A percentile compares a stretch with the other conserved stretches of the same genome.
phyloP scores from a whole-genome alignment of 1,140 invertebrate genomes.

The Lutraria rhynchaena region DNA sequence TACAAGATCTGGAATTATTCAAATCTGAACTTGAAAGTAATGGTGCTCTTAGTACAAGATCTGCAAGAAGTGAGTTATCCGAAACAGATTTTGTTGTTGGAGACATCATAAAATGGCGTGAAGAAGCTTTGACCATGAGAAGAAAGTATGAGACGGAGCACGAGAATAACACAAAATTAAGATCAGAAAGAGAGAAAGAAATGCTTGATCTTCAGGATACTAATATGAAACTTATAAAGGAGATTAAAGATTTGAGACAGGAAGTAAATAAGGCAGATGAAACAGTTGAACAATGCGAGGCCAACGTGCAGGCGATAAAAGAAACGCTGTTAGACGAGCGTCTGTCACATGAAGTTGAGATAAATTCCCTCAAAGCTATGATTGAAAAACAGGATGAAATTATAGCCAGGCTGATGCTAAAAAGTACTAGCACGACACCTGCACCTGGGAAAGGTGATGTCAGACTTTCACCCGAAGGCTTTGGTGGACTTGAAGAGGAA shows the following conservation, averaged over 20 bases:
- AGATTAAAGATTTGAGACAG: conserved; percentile 7
- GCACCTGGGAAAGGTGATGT: conserved; percentile 8
- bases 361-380: conserved; percentile 36
- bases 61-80: conserved; percentile 13
- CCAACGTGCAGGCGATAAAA: conserved; percentile 29
- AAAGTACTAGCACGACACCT: conserved; percentile 11
- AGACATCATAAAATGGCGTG: conserved; percentile 45
- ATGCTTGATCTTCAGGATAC: conserved; percentile 9
- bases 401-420: conserved; percentile 15
- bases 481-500: conserved; percentile 17
- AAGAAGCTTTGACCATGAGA: conserved; percentile 23
- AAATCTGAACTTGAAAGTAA: background rate
- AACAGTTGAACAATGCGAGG: conserved; percentile 10
- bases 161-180: conserved; percentile 25
- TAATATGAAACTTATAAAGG: conserved; percentile 18
- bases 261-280: conserved; percentile 12
- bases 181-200: background rate
- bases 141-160: conserved; percentile 6
- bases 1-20: conserved; percentile 26
- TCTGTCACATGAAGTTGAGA: conserved; percentile 50
- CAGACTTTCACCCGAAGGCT: conserved; percentile 28
- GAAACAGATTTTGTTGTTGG: conserved; percentile 11
- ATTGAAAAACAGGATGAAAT: conserved; percentile 41
- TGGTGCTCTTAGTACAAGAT: conserved; percentile 10
- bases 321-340: conserved; percentile 47